phyloP scores from a whole-genome alignment of 2,888 invertebrate genomes.

The Conops quadrifasciatus region DNA sequence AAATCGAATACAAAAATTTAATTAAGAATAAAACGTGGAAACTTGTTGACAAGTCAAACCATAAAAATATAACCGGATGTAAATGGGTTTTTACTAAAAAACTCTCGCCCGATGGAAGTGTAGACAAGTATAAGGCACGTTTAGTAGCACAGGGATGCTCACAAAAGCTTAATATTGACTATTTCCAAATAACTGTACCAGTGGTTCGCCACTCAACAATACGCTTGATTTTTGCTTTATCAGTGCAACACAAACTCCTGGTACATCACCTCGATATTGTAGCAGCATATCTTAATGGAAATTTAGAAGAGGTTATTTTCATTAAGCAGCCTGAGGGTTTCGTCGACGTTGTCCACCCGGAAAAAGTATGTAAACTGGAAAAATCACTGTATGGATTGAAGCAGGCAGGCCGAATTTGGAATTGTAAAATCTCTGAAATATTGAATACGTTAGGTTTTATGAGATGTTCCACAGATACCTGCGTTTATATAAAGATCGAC shows the following conservation, averaged over 20 bases:
- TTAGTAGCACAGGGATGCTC: no score
- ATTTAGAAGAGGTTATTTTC: no score
- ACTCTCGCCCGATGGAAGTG: no score
- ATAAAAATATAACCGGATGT: neutral
- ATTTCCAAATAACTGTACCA: neutral
- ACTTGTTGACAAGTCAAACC: neutral
- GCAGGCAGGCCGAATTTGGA: conserved; percentile 36
- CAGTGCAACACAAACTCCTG: neutral
- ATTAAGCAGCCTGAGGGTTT: no score
- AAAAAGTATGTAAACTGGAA: neutral
- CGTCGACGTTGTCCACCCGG: neutral
- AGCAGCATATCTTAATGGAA: no score
- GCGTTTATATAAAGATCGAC: conserved; percentile 27
- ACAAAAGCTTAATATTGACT: no score
- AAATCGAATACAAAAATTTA: no score
- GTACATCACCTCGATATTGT: neutral
- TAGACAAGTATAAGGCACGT: no score
- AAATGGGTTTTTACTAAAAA: neutral
- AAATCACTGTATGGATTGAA: conserved; percentile 12
- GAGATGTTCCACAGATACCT: conserved; percentile 44
- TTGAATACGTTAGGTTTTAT: conserved; percentile 51
- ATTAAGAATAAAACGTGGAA: no score
- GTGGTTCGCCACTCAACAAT: neutral
- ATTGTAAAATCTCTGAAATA: conserved; percentile 31
- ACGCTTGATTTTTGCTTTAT: neutral